Evolutionary conservation across 2,113 vertebrate species (phyloP).

Genomic region (Pogonocichla stellata): DNA sequence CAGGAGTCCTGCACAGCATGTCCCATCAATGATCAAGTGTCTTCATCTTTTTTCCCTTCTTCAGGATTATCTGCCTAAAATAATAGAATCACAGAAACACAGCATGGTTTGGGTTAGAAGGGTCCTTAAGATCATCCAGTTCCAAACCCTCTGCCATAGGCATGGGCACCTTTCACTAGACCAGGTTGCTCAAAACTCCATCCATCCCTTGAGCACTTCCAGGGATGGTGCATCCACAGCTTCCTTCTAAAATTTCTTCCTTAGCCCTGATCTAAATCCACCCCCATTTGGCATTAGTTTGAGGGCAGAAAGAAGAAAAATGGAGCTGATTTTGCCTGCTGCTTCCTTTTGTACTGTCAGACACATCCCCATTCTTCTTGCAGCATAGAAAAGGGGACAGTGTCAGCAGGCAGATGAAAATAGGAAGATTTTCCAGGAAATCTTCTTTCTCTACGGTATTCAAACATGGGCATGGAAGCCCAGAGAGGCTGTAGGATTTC

Average conservation of each 20-base stretch:
- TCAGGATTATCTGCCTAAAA: not conserved
- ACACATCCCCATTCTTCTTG: not conserved
- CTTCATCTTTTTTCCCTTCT: not conserved
- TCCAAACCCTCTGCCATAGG: not conserved
- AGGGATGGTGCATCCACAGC: not conserved
- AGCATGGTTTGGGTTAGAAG: not conserved
- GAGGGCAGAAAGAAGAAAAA: not conserved
- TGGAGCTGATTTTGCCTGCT: not conserved
- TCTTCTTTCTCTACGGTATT: accelerated
- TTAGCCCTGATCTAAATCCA: not conserved
- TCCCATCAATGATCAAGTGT: not conserved
- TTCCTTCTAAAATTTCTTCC: not conserved
- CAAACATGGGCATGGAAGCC: not conserved
- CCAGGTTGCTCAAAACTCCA: not conserved
- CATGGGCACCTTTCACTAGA: not conserved
- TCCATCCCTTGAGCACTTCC: not conserved
- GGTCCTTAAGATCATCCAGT: no score
- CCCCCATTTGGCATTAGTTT: not conserved
- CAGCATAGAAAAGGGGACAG: not conserved
- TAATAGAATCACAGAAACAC: not conserved
- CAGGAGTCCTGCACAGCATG: not conserved
- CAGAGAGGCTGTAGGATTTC: not conserved
- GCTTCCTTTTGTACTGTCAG: not conserved
- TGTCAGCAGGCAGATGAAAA: not conserved
- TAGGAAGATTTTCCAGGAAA: not conserved